Evolutionary conservation across 2,888 invertebrate genomes (phyloP), one percentile per base, ranked within the genome.

Genomic region (Drosophila meridionalis): DNA sequence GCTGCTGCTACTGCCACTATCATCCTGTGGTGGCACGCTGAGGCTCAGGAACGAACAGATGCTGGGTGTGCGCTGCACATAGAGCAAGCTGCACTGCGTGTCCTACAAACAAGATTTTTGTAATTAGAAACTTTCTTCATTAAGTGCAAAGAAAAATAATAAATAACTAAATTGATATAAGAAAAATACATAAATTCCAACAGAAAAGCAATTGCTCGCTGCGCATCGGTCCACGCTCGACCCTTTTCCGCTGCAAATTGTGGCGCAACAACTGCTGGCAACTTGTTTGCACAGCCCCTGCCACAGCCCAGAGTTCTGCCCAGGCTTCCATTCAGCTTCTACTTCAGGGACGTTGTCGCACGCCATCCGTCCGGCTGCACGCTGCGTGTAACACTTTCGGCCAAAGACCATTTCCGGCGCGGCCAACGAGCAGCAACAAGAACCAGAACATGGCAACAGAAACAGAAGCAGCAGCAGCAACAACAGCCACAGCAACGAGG

Each of bases 31-130:
- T 53, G 76, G 68, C 43, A n/a, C 67, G n/a, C 30, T 70, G 28
- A 92, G 77, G 20, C 92, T 91, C 60, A 93, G 80, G 59, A 93
- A 92, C 38, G 85, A 80, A 69, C 93, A 93, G 78, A 93, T 92
- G 79, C 90, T 91, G 28, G 93, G 91, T 40, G 92, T 92, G 47
- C 87, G 90, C 71, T 92, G 93, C 53, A 87, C 91, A 71, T 92
- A 88, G 58, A 93, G 82, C 73, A 93, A 82, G 80, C 90, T 91
- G 76, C 93, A 92, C 73, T 90, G 82, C 42, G 82, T 76, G 61
- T 76, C 83, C 92, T 92, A 78, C 50, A 48, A 61, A 50, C 63
- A 36, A 28, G 45, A 76, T 26, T 60, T 74, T 68, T 76, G 76
- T 82, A 89, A 85, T 85, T 89, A 87, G 83, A 83, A 85, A 87